Percentiles rank a stretch among this genome's conserved stretches.
Conservation (phyloP, 2,797 vertebrate species). For the Danio tinwini region DNA sequence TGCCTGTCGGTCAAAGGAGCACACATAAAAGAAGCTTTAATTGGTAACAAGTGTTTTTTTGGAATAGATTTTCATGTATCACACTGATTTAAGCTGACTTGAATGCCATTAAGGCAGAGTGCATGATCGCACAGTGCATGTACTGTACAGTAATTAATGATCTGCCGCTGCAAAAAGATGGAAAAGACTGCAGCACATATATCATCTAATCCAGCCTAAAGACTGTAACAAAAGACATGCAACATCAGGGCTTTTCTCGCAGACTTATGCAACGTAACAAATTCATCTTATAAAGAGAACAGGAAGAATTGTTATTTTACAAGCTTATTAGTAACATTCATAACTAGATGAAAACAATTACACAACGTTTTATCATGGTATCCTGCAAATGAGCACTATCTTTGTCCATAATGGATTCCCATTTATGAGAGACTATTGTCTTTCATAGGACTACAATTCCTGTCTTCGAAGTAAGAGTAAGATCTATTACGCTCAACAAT, state of each 20-base stretch:
- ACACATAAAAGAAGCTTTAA: slow-evolving; percentile 19
- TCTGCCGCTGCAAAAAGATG: slow-evolving; percentile 1
- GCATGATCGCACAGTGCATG: slow-evolving; percentile 52
- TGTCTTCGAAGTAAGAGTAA: slow-evolving; percentile 9
- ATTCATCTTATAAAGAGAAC: slow-evolving; percentile 6
- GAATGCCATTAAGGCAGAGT: slow-evolving; percentile 39
- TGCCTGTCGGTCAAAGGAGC: slow-evolving; percentile 21
- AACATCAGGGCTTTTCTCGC: background rate
- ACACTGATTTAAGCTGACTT: slow-evolving; percentile 11
- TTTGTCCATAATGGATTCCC: background rate
- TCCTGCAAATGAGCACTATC: background rate
- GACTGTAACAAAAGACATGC: background rate
- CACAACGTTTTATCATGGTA: background rate
- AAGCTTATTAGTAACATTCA: slow-evolving; percentile 9
- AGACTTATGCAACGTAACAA: background rate
- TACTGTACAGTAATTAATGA: slow-evolving; percentile 7
- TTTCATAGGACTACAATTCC: background rate
- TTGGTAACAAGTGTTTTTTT: background rate
- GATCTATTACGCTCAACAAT: background rate
- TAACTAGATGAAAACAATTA: background rate
- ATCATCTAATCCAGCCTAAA: slow-evolving; percentile 34
- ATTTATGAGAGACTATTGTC: background rate
- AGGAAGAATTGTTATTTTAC: slow-evolving; percentile 1
- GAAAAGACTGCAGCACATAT: background rate
- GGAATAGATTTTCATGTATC: slow-evolving; percentile 12